Base-by-base conservation (phyloP, 2,888 invertebrate genomes). In the Cyclophora albipunctata region DNA sequence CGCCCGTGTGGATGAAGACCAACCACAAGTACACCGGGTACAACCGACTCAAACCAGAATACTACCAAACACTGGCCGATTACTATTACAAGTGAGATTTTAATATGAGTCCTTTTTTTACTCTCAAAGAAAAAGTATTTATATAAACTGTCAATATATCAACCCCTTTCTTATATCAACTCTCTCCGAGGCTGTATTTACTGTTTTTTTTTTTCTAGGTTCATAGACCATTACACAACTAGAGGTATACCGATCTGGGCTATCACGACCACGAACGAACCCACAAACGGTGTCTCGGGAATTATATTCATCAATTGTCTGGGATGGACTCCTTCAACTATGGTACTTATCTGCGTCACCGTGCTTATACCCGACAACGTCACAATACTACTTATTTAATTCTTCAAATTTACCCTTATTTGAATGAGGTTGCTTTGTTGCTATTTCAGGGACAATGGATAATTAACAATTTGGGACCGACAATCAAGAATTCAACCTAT, bases 181-280 rank as follows among this genome's bases (percentile, higher is more conserved):
- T 20, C 20, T 20, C 20, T 20, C 20, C 20, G 20, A 20, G 20
- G 20, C 20, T 20, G 20, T 20, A 20, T 20, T 20, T 20, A 20
- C 20, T 20, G 20, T 20, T 20, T 20, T 37, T 37, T 37, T 37
- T 42, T 3, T 67, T 71, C 20, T 59, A 93, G 93, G 73, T 96
- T 95, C 83, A 72, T 97, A 37, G 90, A 95, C 54, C 89, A 89
- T 35, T 97, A 97, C 75, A 79, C 89, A 50, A 79, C 86, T 0
- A 73, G 91, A 44, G 92, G 91, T 2, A 71, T 91, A 48, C 71
- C 84, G 0, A 89, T 94, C 49, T 98, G 97, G 97, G 95, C 91
- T 0, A 81, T 97, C 37, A 94, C 96, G 0, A 93, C 94, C 0
- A 95, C 96, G 43, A 97, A 97, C 73, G 97, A 98, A 69, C 97